Base-by-base conservation (phyloP, 2,888 invertebrate genomes). In the Sinohyriopsis cumingii region DNA sequence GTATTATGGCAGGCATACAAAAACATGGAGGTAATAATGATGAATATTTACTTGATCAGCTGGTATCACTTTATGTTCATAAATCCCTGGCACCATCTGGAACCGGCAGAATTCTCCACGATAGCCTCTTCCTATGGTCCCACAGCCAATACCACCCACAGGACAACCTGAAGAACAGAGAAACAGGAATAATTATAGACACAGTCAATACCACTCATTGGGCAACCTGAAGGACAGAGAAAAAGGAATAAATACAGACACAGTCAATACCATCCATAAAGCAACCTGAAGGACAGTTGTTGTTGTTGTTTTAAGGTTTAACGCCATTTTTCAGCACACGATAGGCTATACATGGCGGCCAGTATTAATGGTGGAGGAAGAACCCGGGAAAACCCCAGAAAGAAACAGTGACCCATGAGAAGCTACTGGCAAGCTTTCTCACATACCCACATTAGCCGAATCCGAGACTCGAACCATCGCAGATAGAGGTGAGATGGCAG, bases 61-160 rank as follows among this genome's bases (percentile, higher is more conserved):
- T 75, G 94, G 93, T 20, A 96, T 93, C 9, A 94, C 94, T 81
- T 94, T 92, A 90, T 96, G 95, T 85, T 96, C 95, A 90, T 96
- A 97, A 72, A 95, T 92, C 64, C 97, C 97, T 0, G 98, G 98
- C 75, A 93, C 93, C 87, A 98, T 92, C 89, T 96, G 95, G 89
- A 91, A 98, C 69, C 97, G 93, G 89, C 97, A 96, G 91, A 98
- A 98, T 90, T 97, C 96, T 24, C 98, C 98, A 85, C 94, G 94
- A 90, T 93, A 98, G 6, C 97, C 97, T 67, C 97, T 92, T 4
- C 97, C 97, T 83, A 98, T 97, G 0, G 95, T 94, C 0, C 94
- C 95, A 77, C 93, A 92, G 4, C 96, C 96, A 75, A 96, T 94
- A 62, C 95, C 95, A 69, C 96, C 96, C 79, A 95, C 91, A 3